Percentiles rank a stretch among this genome's conserved stretches.
Conservation (phyloP, 2,113 vertebrate species). For the Aythya baeri region DNA sequence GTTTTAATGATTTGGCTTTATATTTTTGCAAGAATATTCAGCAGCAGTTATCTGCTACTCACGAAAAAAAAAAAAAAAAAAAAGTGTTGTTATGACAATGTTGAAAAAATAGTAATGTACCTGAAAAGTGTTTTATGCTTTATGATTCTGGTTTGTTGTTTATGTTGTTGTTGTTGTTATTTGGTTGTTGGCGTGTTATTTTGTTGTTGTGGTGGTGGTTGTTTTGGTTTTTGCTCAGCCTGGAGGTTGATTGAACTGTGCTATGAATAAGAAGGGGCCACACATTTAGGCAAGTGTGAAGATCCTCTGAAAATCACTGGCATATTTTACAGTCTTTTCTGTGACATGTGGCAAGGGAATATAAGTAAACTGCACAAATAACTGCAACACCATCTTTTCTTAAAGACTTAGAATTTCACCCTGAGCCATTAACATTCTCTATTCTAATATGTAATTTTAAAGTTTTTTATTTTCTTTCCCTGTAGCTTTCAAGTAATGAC, state of each 20-base stretch:
- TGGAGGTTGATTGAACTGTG: background rate
- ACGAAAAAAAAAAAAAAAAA: background rate
- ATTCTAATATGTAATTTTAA: background rate
- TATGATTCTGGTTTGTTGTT: background rate
- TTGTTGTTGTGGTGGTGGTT: too few species aligned
- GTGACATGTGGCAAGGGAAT: background rate
- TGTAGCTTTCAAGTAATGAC: background rate
- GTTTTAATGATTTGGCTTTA: background rate
- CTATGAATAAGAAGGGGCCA: background rate
- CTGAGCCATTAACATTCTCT: background rate
- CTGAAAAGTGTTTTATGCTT: background rate
- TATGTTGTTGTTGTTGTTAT: too few species aligned
- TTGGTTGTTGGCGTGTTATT: too few species aligned
- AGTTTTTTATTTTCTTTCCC: background rate
- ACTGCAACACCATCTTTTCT: background rate
- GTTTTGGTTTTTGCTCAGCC: background rate
- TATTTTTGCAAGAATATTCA: background rate
- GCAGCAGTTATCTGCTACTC: background rate
- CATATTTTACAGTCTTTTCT: background rate
- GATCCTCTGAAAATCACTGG: background rate
- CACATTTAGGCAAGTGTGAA: accelerated
- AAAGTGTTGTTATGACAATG: background rate
- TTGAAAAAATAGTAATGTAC: background rate
- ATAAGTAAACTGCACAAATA: background rate
- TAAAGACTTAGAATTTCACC: background rate